Percentiles rank a stretch among this genome's conserved stretches.
phyloP scores from a whole-genome alignment of 2,797 vertebrate species.

The Macroramphosus scolopax region DNA sequence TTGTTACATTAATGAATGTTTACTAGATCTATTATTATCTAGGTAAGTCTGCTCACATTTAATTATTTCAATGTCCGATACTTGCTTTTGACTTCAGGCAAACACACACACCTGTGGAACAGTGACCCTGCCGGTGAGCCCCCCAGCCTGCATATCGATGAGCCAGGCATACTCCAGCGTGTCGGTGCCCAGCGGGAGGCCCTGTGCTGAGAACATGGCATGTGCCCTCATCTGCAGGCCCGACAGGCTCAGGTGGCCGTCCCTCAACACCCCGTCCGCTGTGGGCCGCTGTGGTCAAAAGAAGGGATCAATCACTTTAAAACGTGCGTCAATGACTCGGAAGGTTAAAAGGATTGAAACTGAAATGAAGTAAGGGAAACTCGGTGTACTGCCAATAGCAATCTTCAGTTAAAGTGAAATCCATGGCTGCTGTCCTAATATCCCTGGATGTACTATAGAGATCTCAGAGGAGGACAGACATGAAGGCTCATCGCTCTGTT shows the following conservation, averaged over 20 bases:
- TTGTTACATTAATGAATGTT: too few species aligned
- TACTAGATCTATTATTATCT: too few species aligned
- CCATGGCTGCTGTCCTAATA: too few species aligned
- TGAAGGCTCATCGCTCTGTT: too few species aligned
- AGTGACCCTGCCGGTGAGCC: slow-evolving; percentile 90
- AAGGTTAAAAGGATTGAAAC: not conserved
- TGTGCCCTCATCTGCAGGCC: slow-evolving; percentile 96
- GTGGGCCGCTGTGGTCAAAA: slow-evolving; percentile 82
- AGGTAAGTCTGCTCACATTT: too few species aligned
- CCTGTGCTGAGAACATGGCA: slow-evolving; percentile 96
- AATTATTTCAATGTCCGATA: slow-evolving; percentile 20
- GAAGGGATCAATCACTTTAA: not conserved
- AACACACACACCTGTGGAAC: slow-evolving; percentile 86
- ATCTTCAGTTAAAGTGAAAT: too few species aligned
- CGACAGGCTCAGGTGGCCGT: slow-evolving; percentile 92
- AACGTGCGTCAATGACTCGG: not conserved
- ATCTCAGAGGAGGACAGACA: too few species aligned
- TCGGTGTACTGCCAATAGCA: too few species aligned
- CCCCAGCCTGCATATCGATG: slow-evolving; percentile 93
- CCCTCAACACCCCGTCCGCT: slow-evolving; percentile 87
- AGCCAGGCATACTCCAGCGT: slow-evolving; percentile 97
- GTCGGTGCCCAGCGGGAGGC: slow-evolving; percentile 87
- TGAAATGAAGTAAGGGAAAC: too few species aligned
- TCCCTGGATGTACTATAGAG: too few species aligned
- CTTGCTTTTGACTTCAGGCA: not conserved